These are phyloP conservation scores for Octopus sinensis DNA, from an alignment of 1,140 invertebrate genomes.

Conservation along the genomic window DNA sequence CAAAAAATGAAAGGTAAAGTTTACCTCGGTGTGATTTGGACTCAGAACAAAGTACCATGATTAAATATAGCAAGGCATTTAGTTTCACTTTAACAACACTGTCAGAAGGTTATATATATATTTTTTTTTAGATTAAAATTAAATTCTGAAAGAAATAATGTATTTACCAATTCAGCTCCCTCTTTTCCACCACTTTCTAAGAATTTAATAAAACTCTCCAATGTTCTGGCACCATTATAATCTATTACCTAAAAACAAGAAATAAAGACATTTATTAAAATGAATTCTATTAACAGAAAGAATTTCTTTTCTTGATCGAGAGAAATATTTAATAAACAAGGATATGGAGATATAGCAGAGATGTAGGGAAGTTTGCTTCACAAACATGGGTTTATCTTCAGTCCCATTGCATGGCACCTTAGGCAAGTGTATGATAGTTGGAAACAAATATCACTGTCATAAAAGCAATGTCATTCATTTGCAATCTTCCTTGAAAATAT, in stretches of 20 bases:
- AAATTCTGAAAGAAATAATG: neutral
- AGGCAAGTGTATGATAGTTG: too few relatives aligned
- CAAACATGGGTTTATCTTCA: too few relatives aligned
- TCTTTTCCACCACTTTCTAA: constrained; percentile 60
- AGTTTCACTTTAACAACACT: neutral
- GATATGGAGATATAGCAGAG: too few relatives aligned
- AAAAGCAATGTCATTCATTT: too few relatives aligned
- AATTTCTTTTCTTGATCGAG: too few relatives aligned
- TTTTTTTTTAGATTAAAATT: neutral
- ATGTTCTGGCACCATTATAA: constrained; percentile 91
- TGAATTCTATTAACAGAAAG: too few relatives aligned
- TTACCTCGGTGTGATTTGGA: neutral
- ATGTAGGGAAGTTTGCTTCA: too few relatives aligned
- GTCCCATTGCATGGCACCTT: too few relatives aligned
- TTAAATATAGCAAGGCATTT: neutral
- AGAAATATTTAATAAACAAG: too few relatives aligned
- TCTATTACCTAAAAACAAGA: constrained; percentile 70
- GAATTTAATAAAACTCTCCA: constrained; percentile 90
- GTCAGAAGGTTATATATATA: neutral
- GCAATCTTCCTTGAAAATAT: too few relatives aligned
- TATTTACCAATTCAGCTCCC: constrained; percentile 32
- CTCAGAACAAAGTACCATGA: neutral
- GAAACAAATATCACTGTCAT: too few relatives aligned
- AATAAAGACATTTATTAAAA: neutral
- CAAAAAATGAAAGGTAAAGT: neutral